phyloP scores from a whole-genome alignment of 2,888 invertebrate genomes.

The Boloria selene region DNA sequence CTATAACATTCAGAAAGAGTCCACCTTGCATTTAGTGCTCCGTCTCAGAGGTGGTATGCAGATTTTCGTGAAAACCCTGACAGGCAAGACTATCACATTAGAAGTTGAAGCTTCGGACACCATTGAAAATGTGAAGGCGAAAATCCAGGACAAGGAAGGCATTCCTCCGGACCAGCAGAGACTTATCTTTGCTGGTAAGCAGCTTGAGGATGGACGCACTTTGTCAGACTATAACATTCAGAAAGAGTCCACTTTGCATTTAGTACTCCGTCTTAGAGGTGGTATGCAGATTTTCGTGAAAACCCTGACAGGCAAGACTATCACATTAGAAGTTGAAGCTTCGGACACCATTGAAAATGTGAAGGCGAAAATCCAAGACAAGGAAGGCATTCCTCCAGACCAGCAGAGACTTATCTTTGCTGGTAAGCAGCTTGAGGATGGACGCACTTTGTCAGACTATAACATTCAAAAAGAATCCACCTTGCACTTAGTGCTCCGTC shows the following conservation, averaged over 20 bases:
- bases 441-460: constrained; percentile 51
- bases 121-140: constrained; percentile 51
- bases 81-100: constrained; percentile 82
- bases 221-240: constrained; percentile 35
- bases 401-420: constrained; percentile 51
- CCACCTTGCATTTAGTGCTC: constrained; percentile 49
- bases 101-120: constrained; percentile 75
- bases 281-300: constrained; percentile 55
- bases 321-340: constrained; percentile 51
- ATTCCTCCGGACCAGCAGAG: constrained; percentile 68
- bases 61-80: constrained; percentile 52
- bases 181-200: constrained; percentile 83
- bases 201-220: constrained; percentile 77
- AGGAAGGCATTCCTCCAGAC: constrained; percentile 50
- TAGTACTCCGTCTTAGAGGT: constrained; percentile 37
- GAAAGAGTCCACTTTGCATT: constrained; percentile 29
- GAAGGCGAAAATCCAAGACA: constrained; percentile 36
- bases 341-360: constrained; percentile 49
- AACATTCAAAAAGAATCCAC: constrained; percentile 59
- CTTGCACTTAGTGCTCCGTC: constrained; percentile 49
- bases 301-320: constrained; percentile 52
- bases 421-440: constrained; percentile 51
- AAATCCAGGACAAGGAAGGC: constrained; percentile 53
- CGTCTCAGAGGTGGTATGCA: constrained; percentile 51
- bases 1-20: constrained; percentile 57